These are phyloP conservation scores for Rosalia funebris DNA, from an alignment of 2,888 invertebrate species.

Conservation along the genomic window DNA sequence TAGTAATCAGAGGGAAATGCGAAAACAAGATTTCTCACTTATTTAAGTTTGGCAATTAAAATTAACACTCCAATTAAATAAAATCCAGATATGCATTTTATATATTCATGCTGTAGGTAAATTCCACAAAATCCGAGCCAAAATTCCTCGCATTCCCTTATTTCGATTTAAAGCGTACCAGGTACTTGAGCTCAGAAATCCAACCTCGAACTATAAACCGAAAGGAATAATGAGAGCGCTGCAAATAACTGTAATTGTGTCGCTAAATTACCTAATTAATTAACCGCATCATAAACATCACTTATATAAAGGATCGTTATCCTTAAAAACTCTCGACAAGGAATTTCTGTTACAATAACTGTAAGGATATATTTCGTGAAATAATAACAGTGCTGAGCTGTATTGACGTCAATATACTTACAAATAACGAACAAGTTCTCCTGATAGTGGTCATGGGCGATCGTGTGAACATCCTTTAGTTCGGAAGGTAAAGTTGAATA, in stretches of 20 bases:
- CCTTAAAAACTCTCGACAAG: constrained; percentile 20
- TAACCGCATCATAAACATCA: constrained; percentile 19
- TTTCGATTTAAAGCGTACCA: too few relatives aligned
- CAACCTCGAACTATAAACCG: neutral
- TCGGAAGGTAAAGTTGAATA: neutral
- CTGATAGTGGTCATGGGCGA: constrained; percentile 28
- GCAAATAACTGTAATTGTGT: constrained; percentile 23
- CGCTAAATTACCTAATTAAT: constrained; percentile 25
- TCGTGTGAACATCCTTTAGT: constrained; percentile 20
- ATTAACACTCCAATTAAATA: too few relatives aligned
- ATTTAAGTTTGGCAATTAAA: too few relatives aligned
- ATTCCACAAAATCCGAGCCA: too few relatives aligned
- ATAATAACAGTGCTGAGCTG: constrained; percentile 33
- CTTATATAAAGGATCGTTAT: constrained; percentile 25
- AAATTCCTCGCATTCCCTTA: too few relatives aligned
- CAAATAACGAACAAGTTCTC: constrained; percentile 40
- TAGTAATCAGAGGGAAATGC: too few relatives aligned
- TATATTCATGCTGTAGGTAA: too few relatives aligned
- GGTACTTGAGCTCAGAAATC: constrained; percentile 8
- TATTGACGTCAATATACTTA: constrained; percentile 37
- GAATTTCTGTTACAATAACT: constrained; percentile 28
- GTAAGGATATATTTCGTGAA: constrained; percentile 20
- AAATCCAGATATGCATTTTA: too few relatives aligned
- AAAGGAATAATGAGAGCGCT: neutral
- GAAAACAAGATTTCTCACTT: too few relatives aligned